Conservation (phyloP, 2,888 invertebrate genomes). For the Stomorhina lunata region DNA sequence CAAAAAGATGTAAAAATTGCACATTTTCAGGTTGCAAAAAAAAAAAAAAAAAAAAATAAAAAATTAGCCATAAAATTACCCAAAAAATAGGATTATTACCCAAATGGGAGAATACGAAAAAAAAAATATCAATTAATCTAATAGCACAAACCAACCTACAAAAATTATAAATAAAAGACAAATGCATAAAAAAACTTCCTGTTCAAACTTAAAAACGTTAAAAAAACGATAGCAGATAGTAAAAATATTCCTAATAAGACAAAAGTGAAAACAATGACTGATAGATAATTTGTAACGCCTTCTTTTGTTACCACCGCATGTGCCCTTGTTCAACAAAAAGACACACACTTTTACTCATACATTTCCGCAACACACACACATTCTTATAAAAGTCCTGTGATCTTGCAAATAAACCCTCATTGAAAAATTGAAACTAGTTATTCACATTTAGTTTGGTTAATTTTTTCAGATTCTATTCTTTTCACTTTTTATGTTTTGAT, state of each 20-base stretch:
- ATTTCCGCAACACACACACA: neutral
- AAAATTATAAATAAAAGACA: slow-evolving; percentile 44
- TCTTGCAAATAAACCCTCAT: slow-evolving; percentile 62
- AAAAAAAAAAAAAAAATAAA: slow-evolving; percentile 63
- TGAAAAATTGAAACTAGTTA: slow-evolving; percentile 73
- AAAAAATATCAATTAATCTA: slow-evolving; percentile 72
- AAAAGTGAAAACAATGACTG: slow-evolving; percentile 71
- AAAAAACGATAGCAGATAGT: slow-evolving; percentile 15
- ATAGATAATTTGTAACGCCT: slow-evolving; percentile 77
- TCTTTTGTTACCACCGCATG: slow-evolving; percentile 69
- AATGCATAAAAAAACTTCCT: slow-evolving; percentile 67
- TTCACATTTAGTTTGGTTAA: slow-evolving; percentile 72
- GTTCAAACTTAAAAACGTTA: slow-evolving; percentile 49
- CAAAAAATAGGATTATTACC: slow-evolving; percentile 71
- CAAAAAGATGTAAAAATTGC: slow-evolving; percentile 63
- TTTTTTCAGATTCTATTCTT: slow-evolving; percentile 52
- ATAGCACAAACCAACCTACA: slow-evolving; percentile 63
- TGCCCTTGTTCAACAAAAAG: neutral
- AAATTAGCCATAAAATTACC: slow-evolving; percentile 65
- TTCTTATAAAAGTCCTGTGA: slow-evolving; percentile 34
- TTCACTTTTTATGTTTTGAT: slow-evolving; percentile 61
- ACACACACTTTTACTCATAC: neutral
- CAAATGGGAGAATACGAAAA: slow-evolving; percentile 38
- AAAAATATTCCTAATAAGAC: slow-evolving; percentile 16
- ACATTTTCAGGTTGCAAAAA: too few species aligned